Conservation (phyloP, 2,113 vertebrate species). For the Istiophorus platypterus region DNA sequence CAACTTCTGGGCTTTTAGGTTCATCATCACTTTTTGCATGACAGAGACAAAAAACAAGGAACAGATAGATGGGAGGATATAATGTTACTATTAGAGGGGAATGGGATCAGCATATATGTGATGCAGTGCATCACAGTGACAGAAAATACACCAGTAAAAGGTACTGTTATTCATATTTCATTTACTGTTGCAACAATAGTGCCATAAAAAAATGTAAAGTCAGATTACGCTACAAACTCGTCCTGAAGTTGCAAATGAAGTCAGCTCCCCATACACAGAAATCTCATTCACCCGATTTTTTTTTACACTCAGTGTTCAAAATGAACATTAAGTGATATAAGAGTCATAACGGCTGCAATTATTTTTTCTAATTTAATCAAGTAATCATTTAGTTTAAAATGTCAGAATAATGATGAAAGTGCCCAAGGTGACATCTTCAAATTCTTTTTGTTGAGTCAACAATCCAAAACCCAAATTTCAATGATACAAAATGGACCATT, state of each 20-base stretch:
- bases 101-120: not conserved
- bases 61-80: not conserved
- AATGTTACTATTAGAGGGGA: not conserved
- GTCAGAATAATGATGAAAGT: not conserved
- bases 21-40: slow-evolving; percentile 47
- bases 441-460: too few species aligned
- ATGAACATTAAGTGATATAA: not conserved
- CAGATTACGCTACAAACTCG: not conserved
- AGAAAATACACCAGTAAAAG: not conserved
- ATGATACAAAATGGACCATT: too few species aligned
- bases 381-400: too few species aligned
- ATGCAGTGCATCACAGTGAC: not conserved
- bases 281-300: not conserved
- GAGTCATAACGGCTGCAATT: too few species aligned
- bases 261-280: not conserved
- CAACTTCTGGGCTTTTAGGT: slow-evolving; percentile 30
- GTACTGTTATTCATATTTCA: not conserved
- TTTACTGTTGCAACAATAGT: not conserved
- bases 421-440: too few species aligned
- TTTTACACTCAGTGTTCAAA: not conserved
- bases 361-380: too few species aligned
- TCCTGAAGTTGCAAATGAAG: not conserved
- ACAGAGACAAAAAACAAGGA: not conserved
- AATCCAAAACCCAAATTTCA: too few species aligned
- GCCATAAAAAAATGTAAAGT: not conserved